A percentile compares a stretch with the other conserved stretches of the same genome.
phyloP scores from a whole-genome alignment of 2,888 invertebrate genomes.

The Lasioglossum pauxillum region DNA sequence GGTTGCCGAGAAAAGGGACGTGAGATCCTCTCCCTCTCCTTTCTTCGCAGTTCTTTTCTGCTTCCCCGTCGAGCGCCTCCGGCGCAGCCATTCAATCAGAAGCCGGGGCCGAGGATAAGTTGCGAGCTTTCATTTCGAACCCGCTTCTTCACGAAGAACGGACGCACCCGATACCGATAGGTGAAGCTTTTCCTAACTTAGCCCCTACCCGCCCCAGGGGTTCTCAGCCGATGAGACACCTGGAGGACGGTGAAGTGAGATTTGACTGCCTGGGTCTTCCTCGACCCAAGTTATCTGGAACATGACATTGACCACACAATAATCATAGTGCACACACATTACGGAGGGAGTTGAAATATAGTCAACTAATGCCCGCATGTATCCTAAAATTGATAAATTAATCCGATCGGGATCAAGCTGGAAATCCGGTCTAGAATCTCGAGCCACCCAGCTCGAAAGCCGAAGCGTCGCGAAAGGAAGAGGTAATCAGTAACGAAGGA shows the following conservation, averaged over 20 bases:
- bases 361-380: constrained; percentile 4
- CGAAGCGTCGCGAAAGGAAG: neutral
- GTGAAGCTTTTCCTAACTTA: constrained; percentile 48
- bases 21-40: constrained; percentile 45
- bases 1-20: constrained; percentile 66
- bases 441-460: too few relatives aligned
- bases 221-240: constrained; percentile 21
- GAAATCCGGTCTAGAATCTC: neutral
- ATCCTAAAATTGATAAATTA: neutral
- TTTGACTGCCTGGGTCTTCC: neutral
- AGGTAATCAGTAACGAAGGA: neutral
- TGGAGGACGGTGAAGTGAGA: neutral
- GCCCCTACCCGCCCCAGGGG: constrained; percentile 20
- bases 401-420: neutral
- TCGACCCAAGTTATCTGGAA: neutral
- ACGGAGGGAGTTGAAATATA: neutral
- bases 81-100: constrained; percentile 84
- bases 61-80: constrained; percentile 75
- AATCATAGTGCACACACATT: neutral
- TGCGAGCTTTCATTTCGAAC: constrained; percentile 76
- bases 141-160: constrained; percentile 55
- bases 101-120: constrained; percentile 79
- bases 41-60: constrained; percentile 49
- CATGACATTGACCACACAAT: neutral
- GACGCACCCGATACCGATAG: constrained; percentile 72